phyloP scores from a whole-genome alignment of 2,888 invertebrate species.

The Heterodera filipjevi region DNA sequence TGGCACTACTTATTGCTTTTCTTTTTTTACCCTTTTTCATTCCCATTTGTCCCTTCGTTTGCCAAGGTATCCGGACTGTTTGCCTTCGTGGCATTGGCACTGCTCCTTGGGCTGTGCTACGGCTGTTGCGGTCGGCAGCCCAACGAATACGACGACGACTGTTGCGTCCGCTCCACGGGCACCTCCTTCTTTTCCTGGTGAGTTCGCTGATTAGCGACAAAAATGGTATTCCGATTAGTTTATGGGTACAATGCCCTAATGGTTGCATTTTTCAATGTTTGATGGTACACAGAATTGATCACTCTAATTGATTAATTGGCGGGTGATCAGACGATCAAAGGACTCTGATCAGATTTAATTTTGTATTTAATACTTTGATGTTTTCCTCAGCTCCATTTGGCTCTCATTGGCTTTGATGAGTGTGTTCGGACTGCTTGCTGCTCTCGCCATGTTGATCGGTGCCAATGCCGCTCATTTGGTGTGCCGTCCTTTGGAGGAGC shows the following conservation, averaged over 20 bases:
- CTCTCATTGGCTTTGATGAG: slow-evolving; percentile 51
- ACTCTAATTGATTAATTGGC: background rate
- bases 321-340: too few species aligned
- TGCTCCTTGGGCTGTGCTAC: slow-evolving; percentile 67
- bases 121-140: slow-evolving; percentile 68
- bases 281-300: background rate
- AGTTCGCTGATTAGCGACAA: slow-evolving; percentile 34
- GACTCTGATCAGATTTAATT: too few species aligned
- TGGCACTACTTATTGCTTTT: too few species aligned
- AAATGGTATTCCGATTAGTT: background rate
- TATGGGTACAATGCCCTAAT: background rate
- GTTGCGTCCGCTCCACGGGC: slow-evolving; percentile 68
- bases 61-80: slow-evolving; percentile 60
- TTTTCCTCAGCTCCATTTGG: slow-evolving; percentile 56
- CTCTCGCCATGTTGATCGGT: slow-evolving; percentile 52
- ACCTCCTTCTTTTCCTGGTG: slow-evolving; percentile 67
- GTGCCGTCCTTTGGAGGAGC: slow-evolving; percentile 59
- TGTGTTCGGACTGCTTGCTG: slow-evolving; percentile 50
- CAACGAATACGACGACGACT: slow-evolving; percentile 65
- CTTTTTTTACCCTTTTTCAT: too few species aligned
- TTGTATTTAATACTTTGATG: background rate
- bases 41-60: background rate
- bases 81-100: slow-evolving; percentile 66
- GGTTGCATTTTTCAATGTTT: too few species aligned
- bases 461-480: slow-evolving; percentile 56